These are phyloP conservation scores for Onychomys torridus DNA, from an alignment of 2,797 vertebrate species.

Conservation along the genomic window DNA sequence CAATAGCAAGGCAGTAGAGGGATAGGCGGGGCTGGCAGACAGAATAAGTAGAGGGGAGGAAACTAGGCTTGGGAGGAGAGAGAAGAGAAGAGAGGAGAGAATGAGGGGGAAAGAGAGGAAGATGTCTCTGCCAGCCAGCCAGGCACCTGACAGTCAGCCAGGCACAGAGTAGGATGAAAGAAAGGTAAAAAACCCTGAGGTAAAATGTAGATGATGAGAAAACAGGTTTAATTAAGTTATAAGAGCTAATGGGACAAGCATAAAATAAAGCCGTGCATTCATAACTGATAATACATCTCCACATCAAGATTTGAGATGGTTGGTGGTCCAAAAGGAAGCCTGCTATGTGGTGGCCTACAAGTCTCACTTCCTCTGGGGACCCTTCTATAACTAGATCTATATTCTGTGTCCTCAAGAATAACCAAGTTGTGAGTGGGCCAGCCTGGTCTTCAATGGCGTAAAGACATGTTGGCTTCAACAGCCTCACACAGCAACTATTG, in stretches of 20 bases:
- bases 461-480: not conserved
- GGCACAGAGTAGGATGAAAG: not conserved
- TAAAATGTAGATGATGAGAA: not conserved
- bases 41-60: not conserved
- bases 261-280: not conserved
- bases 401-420: not conserved
- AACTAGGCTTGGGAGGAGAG: not conserved
- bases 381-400: slow-evolving; percentile 11
- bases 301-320: not conserved
- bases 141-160: not conserved
- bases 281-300: not conserved
- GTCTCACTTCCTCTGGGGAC: not conserved
- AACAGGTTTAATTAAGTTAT: not conserved
- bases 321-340: not conserved
- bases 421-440: not conserved
- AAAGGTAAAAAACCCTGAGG: not conserved
- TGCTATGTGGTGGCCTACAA: not conserved
- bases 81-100: not conserved
- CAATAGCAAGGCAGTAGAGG: not conserved
- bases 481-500: not conserved
- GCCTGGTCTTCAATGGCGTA: not conserved
- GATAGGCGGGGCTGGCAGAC: not conserved
- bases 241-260: not conserved
- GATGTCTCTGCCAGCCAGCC: not conserved
- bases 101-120: not conserved